Evolutionary conservation across 2,113 vertebrate genomes (phyloP), one percentile per base, ranked within the genome.

Genomic region (Nycticryphes semicollaris): DNA sequence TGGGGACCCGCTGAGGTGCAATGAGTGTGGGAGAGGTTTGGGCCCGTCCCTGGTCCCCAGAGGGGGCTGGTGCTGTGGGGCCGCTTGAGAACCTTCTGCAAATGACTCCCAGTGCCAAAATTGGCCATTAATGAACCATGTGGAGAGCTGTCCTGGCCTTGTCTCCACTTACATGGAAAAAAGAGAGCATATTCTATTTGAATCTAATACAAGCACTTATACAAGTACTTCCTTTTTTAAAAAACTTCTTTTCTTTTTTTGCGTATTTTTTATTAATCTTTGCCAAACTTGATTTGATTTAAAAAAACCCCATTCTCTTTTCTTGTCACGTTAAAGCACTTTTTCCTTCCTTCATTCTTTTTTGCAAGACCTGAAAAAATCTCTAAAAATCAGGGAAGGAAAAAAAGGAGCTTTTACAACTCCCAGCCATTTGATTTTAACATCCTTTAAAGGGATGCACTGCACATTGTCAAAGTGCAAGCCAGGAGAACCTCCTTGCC

Each of bases 1-100:
- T 8, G 70, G 60, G 83, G 22, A 1, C 4, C 33, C 0, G 0
- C 12, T 1, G 68, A 10, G 64, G 3, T 33, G 27, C 30, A 19
- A 1, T 6, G 62, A 27, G 56, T 2, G 5, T 5, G 6, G 68
- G n/a, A 24, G 64, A 13, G 20, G 31, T 28, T 62, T 7, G 2
- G 1, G 20, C 12, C 21, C 4, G 6, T 0, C 63, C 30, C 67
- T 19, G 70, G 3, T 9, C 25, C 3, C 11, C 56, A 13, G 47
- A 33, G 60, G 0, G 1, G 48, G 66, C 8, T 6, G 43, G 24
- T 37, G 54, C 4, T 35, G 25, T 12, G 20, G 37, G 21, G 31
- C 22, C 0, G 7, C 76, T 35, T 2, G 1, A 37, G 63, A 68
- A 8, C 20, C 64, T 69, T 30, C 57, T 2, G 81, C 5, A 23